A percentile compares a stretch with the other conserved stretches of the same genome.
Evolutionary conservation across 1,140 invertebrate genomes (phyloP).

Genomic region (Heliconius melpomene): DNA sequence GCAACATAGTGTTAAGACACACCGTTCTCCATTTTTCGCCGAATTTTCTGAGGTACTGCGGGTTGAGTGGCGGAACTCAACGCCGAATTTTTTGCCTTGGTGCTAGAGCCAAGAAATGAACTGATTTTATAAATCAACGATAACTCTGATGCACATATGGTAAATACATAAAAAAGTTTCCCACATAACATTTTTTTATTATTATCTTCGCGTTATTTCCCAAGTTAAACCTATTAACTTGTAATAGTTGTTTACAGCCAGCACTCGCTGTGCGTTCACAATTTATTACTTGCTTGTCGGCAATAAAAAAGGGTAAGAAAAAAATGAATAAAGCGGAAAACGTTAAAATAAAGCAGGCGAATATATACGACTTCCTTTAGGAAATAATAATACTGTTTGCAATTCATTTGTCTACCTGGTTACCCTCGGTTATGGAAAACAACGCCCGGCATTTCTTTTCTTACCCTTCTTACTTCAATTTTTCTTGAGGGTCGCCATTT

Average conservation of each 20-base stretch:
- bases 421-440: constrained; percentile 74
- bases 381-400: constrained; percentile 81
- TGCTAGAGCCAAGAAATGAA: too few relatives aligned
- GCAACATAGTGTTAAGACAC: too few relatives aligned
- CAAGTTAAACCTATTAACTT: constrained; percentile 63
- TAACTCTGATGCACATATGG: background rate
- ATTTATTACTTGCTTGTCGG: constrained; percentile 77
- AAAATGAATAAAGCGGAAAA: constrained; percentile 75
- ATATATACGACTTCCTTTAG: constrained; percentile 80
- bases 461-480: constrained; percentile 58
- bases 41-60: too few relatives aligned
- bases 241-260: constrained; percentile 79
- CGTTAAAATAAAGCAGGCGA: constrained; percentile 78
- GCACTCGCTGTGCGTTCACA: constrained; percentile 72
- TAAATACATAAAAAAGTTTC: constrained; percentile 9
- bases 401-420: constrained; percentile 81
- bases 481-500: constrained; percentile 73
- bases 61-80: too few relatives aligned
- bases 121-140: background rate
- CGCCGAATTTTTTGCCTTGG: too few relatives aligned
- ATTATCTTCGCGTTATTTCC: background rate
- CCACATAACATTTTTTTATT: background rate
- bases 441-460: constrained; percentile 68
- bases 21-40: too few relatives aligned
- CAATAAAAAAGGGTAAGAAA: constrained; percentile 80